Evolutionary conservation across 1,140 invertebrate genomes (phyloP).

Genomic region (Drosophila insularis): DNA sequence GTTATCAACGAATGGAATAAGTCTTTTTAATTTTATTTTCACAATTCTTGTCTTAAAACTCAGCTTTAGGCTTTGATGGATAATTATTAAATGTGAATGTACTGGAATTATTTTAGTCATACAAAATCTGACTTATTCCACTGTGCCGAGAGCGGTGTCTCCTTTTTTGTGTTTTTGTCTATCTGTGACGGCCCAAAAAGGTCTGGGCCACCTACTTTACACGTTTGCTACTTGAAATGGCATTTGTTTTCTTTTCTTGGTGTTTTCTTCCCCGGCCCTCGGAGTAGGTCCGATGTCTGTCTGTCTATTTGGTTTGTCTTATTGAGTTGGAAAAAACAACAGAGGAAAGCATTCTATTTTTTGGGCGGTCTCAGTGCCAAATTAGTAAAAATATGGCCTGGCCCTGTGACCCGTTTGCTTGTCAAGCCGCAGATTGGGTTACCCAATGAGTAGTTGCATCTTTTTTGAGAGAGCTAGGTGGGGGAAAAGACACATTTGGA

Average conservation of each 20-base stretch:
- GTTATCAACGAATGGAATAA: no score
- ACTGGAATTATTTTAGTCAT: not conserved
- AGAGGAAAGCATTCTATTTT: constrained; percentile 13
- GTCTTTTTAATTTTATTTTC: no score
- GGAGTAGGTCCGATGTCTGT: constrained; percentile 24
- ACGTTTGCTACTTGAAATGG: constrained; percentile 78
- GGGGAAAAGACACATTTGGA: constrained; percentile 40
- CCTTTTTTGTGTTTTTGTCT: not conserved
- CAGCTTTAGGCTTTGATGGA: no score
- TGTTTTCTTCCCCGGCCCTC: constrained; percentile 29
- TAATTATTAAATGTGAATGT: no score
- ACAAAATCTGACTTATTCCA: not conserved
- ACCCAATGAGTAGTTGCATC: constrained; percentile 55
- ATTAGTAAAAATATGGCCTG: constrained; percentile 63
- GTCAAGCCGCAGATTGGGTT: constrained; percentile 74
- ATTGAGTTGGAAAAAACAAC: constrained; percentile 63
- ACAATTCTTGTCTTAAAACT: no score
- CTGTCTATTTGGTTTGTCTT: not conserved
- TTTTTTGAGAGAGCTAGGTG: constrained; percentile 33
- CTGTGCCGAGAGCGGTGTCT: constrained; percentile 42
- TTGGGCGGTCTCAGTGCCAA: constrained; percentile 45
- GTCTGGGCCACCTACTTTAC: constrained; percentile 79
- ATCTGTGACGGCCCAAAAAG: constrained; percentile 56
- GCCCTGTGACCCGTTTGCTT: constrained; percentile 66
- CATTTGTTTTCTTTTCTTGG: constrained; percentile 73